A percentile compares a stretch with the other conserved stretches of the same genome.
phyloP scores from a whole-genome alignment of 2,888 invertebrate genomes.

The Taphrorychus bicolor region DNA sequence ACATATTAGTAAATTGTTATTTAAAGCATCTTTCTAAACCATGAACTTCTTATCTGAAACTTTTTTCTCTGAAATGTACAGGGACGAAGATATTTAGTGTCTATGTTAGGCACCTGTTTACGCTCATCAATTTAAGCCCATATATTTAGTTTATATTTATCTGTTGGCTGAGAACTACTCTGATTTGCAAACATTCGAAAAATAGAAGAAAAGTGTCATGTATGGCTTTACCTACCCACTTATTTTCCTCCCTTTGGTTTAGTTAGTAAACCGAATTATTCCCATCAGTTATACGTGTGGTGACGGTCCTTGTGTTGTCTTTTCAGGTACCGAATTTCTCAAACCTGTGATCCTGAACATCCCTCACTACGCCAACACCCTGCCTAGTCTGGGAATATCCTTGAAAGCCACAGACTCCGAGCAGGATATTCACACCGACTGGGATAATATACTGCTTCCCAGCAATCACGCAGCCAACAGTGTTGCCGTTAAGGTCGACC shows the following conservation, averaged over 20 bases:
- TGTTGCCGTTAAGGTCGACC: constrained; percentile 90
- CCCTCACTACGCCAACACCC: constrained; percentile 84
- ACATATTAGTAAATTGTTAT: no score
- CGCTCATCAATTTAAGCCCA: no score
- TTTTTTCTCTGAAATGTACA: no score
- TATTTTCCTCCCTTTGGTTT: background rate
- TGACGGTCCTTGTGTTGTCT: background rate
- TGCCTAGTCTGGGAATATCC: constrained; percentile 77
- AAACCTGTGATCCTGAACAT: constrained; percentile 90
- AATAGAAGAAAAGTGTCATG: no score
- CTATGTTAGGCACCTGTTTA: no score
- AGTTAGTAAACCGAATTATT: background rate
- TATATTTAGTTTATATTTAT: no score
- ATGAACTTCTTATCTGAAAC: no score
- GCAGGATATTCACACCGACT: constrained; percentile 82
- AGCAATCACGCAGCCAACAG: constrained; percentile 85
- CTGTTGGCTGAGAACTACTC: no score
- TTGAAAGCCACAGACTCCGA: constrained; percentile 83
- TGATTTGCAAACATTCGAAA: no score
- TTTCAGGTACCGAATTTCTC: constrained; percentile 77
- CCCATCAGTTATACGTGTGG: background rate
- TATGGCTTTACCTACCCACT: no score
- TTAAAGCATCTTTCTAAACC: no score
- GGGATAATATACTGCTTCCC: constrained; percentile 86
- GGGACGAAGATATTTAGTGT: no score